Evolutionary conservation across 2,113 vertebrate genomes (phyloP).

Genomic region (Peromyscus maniculatus): DNA sequence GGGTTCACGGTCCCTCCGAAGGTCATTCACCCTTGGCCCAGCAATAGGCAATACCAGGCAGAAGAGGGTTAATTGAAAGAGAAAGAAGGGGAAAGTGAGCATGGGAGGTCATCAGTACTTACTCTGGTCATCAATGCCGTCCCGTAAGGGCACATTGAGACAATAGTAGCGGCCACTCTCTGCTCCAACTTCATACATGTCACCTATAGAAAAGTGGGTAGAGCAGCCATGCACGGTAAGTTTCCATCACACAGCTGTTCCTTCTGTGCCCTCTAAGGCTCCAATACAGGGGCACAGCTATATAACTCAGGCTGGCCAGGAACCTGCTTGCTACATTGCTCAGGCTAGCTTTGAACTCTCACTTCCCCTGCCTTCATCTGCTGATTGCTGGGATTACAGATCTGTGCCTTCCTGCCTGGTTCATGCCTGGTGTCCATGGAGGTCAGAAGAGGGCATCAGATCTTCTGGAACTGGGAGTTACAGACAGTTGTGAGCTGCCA

Average conservation of each 20-base stretch:
- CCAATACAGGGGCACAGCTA: neutral
- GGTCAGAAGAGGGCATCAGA: neutral
- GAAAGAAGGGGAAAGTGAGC: neutral
- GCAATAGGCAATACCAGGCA: constrained; percentile 57
- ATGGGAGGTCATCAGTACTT: constrained; percentile 46
- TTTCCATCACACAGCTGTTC: neutral
- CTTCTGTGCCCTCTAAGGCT: neutral
- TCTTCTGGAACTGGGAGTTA: neutral
- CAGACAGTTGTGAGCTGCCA: neutral
- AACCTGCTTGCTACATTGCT: neutral
- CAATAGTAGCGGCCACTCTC: constrained; percentile 99
- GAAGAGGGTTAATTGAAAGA: constrained; percentile 53
- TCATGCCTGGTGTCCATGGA: neutral
- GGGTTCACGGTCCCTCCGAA: constrained; percentile 56
- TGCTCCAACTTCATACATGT: constrained; percentile 99
- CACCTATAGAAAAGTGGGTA: constrained; percentile 88
- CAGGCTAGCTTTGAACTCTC: neutral
- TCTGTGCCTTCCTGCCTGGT: neutral
- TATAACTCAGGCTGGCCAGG: neutral
- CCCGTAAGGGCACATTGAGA: constrained; percentile 97
- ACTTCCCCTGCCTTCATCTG: neutral
- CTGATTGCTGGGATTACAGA: neutral
- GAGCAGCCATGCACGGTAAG: neutral
- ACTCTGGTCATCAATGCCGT: constrained; percentile 99
- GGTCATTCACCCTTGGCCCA: constrained; percentile 66